Evolutionary conservation across 2,888 invertebrate genomes (phyloP).

Genomic region (Metellina segmentata): DNA sequence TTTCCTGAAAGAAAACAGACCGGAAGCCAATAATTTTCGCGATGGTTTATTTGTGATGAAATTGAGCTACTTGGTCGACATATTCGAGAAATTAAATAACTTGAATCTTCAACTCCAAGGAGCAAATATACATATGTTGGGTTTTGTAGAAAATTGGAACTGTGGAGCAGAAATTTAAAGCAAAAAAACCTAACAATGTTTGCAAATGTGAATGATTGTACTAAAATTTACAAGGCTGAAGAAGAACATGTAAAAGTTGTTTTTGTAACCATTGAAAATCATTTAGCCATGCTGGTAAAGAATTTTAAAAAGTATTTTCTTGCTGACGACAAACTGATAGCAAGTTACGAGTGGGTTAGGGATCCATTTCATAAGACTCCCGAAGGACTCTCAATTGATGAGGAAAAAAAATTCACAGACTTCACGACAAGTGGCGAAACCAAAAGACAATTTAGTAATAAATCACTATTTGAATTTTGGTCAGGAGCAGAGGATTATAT

Average conservation of each 20-base stretch:
- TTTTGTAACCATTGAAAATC: too few species aligned
- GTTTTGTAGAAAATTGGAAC: too few species aligned
- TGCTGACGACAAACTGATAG: conserved; percentile 62
- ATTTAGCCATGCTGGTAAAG: too few species aligned
- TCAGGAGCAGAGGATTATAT: too few species aligned
- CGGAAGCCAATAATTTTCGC: conserved; percentile 22
- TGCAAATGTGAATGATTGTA: neutral
- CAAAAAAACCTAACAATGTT: neutral
- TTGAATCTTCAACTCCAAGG: conserved; percentile 49
- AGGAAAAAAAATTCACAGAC: too few species aligned
- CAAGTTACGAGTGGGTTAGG: conserved; percentile 70
- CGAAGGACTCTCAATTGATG: conserved; percentile 43
- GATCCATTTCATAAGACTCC: conserved; percentile 60
- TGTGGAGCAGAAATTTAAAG: too few species aligned
- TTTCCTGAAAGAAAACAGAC: conserved; percentile 23
- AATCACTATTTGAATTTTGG: too few species aligned
- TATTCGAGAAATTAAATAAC: conserved; percentile 49
- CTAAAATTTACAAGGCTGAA: too few species aligned
- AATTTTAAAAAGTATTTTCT: conserved; percentile 29
- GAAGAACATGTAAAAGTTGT: too few species aligned
- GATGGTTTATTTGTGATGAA: conserved; percentile 45
- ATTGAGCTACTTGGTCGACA: conserved; percentile 48
- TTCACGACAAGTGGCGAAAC: too few species aligned
- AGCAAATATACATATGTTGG: neutral
- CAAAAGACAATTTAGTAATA: too few species aligned